Base-by-base conservation (phyloP, 2,888 invertebrate species). In the Tinea semifulvella region DNA sequence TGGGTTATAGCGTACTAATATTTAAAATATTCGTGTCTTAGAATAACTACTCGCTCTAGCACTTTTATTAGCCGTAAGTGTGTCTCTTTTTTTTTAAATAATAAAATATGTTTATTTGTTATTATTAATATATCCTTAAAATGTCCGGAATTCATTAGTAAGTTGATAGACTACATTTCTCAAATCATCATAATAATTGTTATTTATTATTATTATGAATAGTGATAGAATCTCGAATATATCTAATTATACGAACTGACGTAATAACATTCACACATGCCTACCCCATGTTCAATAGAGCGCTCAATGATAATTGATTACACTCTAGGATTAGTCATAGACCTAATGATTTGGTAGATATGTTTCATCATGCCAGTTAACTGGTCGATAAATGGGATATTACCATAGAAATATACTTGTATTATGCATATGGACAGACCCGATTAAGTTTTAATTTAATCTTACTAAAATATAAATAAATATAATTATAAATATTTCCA, bases 301-400 rank as follows among this genome's bases (percentile, higher is more conserved):
- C 18, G 36, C 18, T 36, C 10, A 3, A 14, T 18, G 16, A 36
- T 36, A 36, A 36, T 36, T 36, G 36, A 36, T 36, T 36, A 36
- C 36, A 18, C 36, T 14, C 18, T 18, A 36, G 22, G 40, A 20
- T 40, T 40, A 40, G 13, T 20, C 40, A 40, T 22, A 22, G 40
- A 40, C 22, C 13, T 22, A 40, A 40, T 40, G 22, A 22, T 22
- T 40, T n/a, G n/a, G n/a, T n/a, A 40, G 22, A 22, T 40, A 40
- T 13, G 40, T 40, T 22, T 40, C 40, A 40, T 22, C 22, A 22
- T 22, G 11, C 22, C 36, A 20, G 40, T 40, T 40, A 36, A 36
- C 17, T 16, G 31, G 31, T 31, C 31, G 31, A 31, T 31, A 14
- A 31, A 31, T 57, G 60, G 58, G 65, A n/a, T n/a, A n/a, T n/a